Evolutionary conservation across 2,797 vertebrate genomes (phyloP).

Genomic region (Pseudopleuronectes americanus): DNA sequence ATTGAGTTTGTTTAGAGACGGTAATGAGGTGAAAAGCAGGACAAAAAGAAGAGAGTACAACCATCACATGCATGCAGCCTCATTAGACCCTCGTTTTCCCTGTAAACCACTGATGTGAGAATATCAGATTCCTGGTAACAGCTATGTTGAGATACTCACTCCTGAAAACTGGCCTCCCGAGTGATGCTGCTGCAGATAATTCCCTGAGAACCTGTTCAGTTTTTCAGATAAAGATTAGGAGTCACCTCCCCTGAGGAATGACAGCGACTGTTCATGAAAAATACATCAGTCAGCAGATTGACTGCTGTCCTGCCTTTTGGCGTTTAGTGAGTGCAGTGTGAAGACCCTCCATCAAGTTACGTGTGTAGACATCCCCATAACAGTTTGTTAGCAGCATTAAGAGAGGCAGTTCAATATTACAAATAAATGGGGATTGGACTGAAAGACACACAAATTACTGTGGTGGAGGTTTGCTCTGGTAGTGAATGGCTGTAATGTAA

Average conservation of each 20-base stretch:
- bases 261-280: slow-evolving; percentile 44
- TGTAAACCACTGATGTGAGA: too few species aligned
- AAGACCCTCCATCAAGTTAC: slow-evolving; percentile 1
- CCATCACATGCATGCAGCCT: background rate
- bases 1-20: too few species aligned
- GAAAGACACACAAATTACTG: too few species aligned
- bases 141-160: too few species aligned
- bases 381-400: too few species aligned
- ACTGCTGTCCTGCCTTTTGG: slow-evolving; percentile 6
- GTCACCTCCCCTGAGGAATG: slow-evolving; percentile 1
- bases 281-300: slow-evolving; percentile 41
- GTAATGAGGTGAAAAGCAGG: background rate
- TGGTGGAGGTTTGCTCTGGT: too few species aligned
- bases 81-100: too few species aligned
- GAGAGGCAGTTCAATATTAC: too few species aligned
- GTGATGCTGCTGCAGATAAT: background rate
- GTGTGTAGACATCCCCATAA: background rate
- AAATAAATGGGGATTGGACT: too few species aligned
- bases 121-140: too few species aligned
- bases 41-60: background rate
- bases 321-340: background rate
- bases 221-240: slow-evolving; percentile 1
- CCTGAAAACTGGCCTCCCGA: too few species aligned
- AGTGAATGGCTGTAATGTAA: too few species aligned
- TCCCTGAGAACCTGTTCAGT: background rate